These are phyloP conservation scores for Odontothrips loti DNA, from an alignment of 2,888 invertebrate species.

Conservation along the genomic window DNA sequence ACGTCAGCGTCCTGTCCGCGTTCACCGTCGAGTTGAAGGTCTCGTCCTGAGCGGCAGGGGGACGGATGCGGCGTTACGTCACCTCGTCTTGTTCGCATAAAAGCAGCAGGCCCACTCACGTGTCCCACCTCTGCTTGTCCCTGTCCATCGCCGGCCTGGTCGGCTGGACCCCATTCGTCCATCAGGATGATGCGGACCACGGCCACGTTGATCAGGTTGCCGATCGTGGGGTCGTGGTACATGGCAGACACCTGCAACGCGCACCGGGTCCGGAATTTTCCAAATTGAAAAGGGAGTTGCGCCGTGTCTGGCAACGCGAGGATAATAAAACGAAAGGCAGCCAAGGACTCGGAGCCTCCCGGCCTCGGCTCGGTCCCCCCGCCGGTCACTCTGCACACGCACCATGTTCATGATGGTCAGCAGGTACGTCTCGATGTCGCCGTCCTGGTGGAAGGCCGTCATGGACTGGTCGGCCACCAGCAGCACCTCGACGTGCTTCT, in stretches of 20 bases:
- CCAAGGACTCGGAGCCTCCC: no score
- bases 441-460: slow-evolving; percentile 77
- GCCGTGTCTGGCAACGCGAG: no score
- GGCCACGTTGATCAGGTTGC: slow-evolving; percentile 85
- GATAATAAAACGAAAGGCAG: no score
- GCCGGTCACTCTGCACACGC: slow-evolving; percentile 40
- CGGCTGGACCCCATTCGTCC: slow-evolving; percentile 52
- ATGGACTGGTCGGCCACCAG: slow-evolving; percentile 84
- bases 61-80: background rate
- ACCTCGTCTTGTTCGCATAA: background rate
- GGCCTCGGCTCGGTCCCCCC: no score
- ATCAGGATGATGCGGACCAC: slow-evolving; percentile 79
- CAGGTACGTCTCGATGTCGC: slow-evolving; percentile 78
- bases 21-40: slow-evolving; percentile 61
- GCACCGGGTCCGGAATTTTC: no score
- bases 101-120: background rate
- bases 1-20: slow-evolving; percentile 75
- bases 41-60: background rate
- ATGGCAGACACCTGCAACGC: slow-evolving; percentile 61
- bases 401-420: slow-evolving; percentile 92
- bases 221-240: slow-evolving; percentile 84
- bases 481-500: slow-evolving; percentile 68
- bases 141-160: background rate
- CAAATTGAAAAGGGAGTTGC: no score
- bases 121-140: background rate